Evolutionary conservation across 2,888 invertebrate species (phyloP).

Genomic region (Chouioia cunea): DNA sequence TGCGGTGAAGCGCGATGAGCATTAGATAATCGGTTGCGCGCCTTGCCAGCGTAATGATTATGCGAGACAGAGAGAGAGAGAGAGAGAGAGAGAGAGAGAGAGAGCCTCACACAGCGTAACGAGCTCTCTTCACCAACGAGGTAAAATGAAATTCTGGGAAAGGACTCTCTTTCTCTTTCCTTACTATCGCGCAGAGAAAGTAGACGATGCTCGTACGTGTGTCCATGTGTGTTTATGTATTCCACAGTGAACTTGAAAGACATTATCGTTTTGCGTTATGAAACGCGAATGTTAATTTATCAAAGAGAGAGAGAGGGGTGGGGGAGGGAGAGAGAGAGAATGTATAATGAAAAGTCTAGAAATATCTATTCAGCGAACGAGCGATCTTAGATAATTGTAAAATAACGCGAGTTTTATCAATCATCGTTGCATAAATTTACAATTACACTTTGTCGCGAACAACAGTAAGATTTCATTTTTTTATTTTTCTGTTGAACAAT

Average conservation of each 20-base stretch:
- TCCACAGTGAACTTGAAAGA: background rate
- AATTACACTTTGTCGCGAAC: too few relatives aligned
- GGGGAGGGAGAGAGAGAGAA: too few relatives aligned
- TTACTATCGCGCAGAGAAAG: constrained; percentile 47
- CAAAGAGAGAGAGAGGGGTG: too few relatives aligned
- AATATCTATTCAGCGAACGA: too few relatives aligned
- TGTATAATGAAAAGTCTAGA: too few relatives aligned
- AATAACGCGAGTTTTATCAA: too few relatives aligned
- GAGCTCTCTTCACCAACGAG: constrained; percentile 35
- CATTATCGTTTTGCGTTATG: too few relatives aligned
- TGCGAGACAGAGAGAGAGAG: constrained; percentile 37
- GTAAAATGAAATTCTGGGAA: constrained; percentile 53
- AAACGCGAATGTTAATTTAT: too few relatives aligned
- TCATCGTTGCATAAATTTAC: too few relatives aligned
- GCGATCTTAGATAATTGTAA: too few relatives aligned
- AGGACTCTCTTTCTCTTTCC: constrained; percentile 50
- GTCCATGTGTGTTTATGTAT: background rate
- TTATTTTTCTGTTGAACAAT: background rate
- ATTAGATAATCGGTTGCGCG: constrained; percentile 49
- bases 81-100: constrained; percentile 14
- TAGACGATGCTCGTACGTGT: constrained; percentile 19
- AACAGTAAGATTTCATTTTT: too few relatives aligned
- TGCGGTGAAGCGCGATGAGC: constrained; percentile 10
- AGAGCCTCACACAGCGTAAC: constrained; percentile 35
- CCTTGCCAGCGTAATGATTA: constrained; percentile 48